Evolutionary conservation across 1,140 invertebrate species (phyloP), one percentile per base, ranked within the genome.

Genomic region (Scaptomyza pallida): DNA sequence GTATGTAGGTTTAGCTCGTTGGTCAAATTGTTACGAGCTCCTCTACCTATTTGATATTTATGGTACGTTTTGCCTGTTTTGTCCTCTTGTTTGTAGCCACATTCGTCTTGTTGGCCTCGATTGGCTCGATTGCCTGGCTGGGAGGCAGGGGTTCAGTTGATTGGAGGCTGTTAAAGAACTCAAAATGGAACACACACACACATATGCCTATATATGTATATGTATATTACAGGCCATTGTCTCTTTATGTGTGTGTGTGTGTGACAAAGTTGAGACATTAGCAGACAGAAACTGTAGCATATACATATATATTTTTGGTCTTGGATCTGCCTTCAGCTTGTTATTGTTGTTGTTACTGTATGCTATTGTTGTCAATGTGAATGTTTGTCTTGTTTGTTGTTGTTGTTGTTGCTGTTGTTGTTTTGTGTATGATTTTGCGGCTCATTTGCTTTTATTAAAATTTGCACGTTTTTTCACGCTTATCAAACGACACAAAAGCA

Each of bases 401-500:
- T 65, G 44, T 6, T 41, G 3, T 12, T 67, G 10, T 12, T 62
- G 35, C 16, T 71, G 44, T 13, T 54, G 13, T 61, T 75, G 65
- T 37, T 65, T 65, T 78, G 75, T 78, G 75, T 78, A 78, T 89
- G 83, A 89, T 88, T 88, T 86, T 82, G 67, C 71, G 80, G 80
- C 81, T 81, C 81, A 85, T 86, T 86, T 86, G 81, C 62, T 86
- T 86, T 86, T 86, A 86, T 86, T 80, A 80, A 85, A 85, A 85
- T 85, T 81, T 81, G 65, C 81, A 85, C 81, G 82, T 86, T 86
- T 85, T n/a, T 86, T 86, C 69, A 77, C 73, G 81, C 81, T 86
- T 88, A 85, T 86, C 81, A 78, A 72, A 57, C 71, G 54, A 54
- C 19, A 30, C 63, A 51, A 55, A 48, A 56, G 55, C 60, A 50